These are phyloP conservation scores for Nerophis lumbriciformis DNA, from an alignment of 2,113 vertebrate genomes.

Conservation along the genomic window DNA sequence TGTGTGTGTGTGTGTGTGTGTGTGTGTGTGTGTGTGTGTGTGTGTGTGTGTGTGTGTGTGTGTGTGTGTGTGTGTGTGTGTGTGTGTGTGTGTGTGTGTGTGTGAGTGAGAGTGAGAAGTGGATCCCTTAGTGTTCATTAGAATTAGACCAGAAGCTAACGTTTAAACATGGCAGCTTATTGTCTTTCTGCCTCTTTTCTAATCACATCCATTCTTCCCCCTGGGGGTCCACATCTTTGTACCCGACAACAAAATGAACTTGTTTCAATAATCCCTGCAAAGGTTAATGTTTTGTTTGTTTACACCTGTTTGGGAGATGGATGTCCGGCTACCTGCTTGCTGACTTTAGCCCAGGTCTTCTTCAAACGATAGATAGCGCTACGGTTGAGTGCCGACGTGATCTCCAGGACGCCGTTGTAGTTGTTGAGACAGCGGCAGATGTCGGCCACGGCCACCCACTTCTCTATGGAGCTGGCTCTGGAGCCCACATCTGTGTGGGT, in stretches of 20 bases:
- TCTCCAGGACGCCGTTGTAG: slow-evolving; percentile 95
- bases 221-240: not conserved
- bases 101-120: too few species aligned
- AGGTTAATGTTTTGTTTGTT: not conserved
- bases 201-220: slow-evolving; percentile 4
- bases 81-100: too few species aligned
- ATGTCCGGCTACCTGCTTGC: slow-evolving; percentile 81
- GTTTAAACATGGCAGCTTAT: slow-evolving; percentile 5
- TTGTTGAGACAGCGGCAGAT: slow-evolving; percentile 96
- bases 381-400: slow-evolving; percentile 95
- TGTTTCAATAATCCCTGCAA: not conserved
- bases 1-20: too few species aligned
- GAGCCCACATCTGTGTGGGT: slow-evolving; percentile 87
- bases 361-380: slow-evolving; percentile 97
- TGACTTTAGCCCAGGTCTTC: slow-evolving; percentile 97
- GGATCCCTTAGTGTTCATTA: slow-evolving; percentile 17
- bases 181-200: not conserved
- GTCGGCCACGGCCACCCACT: slow-evolving; percentile 96
- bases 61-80: too few species aligned
- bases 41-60: too few species aligned
- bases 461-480: slow-evolving; percentile 90
- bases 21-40: too few species aligned
- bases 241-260: not conserved
- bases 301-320: too few species aligned
- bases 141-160: slow-evolving; percentile 14